Conservation (phyloP, 2,888 invertebrate genomes). For the Drosophila siamana region DNA sequence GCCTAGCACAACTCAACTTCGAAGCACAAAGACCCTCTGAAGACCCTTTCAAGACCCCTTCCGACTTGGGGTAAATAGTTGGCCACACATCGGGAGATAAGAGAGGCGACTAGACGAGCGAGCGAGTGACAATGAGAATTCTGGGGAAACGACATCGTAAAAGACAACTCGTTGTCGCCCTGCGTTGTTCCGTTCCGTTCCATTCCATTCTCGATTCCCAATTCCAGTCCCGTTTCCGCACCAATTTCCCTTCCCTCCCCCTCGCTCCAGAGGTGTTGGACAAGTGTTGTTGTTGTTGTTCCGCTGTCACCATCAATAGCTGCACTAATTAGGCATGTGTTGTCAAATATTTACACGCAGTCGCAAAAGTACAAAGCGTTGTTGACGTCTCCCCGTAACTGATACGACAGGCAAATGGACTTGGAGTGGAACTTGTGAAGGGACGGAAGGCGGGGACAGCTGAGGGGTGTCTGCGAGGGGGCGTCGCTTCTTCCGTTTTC, state of each 20-base stretch:
- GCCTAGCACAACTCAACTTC: too few species aligned
- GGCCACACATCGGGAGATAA: slow-evolving; percentile 45
- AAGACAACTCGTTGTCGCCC: slow-evolving; percentile 47
- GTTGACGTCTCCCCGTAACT: slow-evolving; percentile 44
- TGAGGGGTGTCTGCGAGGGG: slow-evolving; percentile 1
- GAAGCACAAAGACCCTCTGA: slow-evolving; percentile 17
- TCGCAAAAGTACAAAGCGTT: slow-evolving; percentile 81
- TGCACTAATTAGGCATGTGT: slow-evolving; percentile 84
- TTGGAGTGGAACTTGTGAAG: neutral
- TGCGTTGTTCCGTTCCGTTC: slow-evolving; percentile 44
- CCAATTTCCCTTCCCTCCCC: neutral
- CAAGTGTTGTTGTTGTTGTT: slow-evolving; percentile 60
- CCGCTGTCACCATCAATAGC: slow-evolving; percentile 78
- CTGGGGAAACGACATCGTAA: slow-evolving; percentile 74
- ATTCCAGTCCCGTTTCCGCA: slow-evolving; percentile 29
- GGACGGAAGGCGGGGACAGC: neutral
- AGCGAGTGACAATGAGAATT: slow-evolving; percentile 45
- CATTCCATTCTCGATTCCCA: slow-evolving; percentile 37
- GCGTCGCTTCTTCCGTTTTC: slow-evolving; percentile 70
- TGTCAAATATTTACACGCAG: slow-evolving; percentile 83
- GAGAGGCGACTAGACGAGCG: slow-evolving; percentile 31
- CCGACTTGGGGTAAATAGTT: neutral
- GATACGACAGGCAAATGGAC: slow-evolving; percentile 37
- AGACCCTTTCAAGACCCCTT: slow-evolving; percentile 9
- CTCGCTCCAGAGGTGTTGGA: slow-evolving; percentile 18